Base-by-base conservation (phyloP, 2,797 vertebrate species). In the Coilia nasus region DNA sequence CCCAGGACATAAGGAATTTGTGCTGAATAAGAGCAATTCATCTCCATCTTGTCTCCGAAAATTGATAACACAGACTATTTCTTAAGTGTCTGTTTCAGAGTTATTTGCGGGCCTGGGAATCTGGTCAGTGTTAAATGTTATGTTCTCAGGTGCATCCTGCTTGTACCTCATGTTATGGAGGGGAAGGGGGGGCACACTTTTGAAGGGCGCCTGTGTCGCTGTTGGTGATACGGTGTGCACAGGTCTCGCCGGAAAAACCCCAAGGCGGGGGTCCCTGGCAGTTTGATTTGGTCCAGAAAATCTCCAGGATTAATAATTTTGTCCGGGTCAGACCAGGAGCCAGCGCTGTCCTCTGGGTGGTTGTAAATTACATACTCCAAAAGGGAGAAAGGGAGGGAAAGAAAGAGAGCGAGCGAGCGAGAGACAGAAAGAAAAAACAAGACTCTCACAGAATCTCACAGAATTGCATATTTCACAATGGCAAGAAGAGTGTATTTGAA, bases 231-330 rank as follows among this genome's bases (percentile, higher is more conserved):
- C 15, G 31, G 31, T 41, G 71, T 21, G 31, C 9, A 54, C 35
- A 21, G 28, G 28, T 31, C 64, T 71, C 64, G 15, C 25, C 31
- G 64, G 64, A 35, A 71, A 35, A 71, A 31, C 25, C 15, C 71
- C 35, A 6, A 41, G 17, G 71, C 35, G 19, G 35, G 35, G 71
- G 71, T 78, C 41, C 71, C 71, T 35, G 2, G 71, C 71, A 78
- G 71, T 78, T 78, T 78, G 71, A 78, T 44, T 78, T 78, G 71
- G 89, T 88, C 90, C 82, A 82, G 47, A 31, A 86, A 92, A 92
- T 93, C 90, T 92, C 88, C 87, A 90, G 89, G 92, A 93, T 92
- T 94, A 90, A 94, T 93, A 92, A 89, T 91, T 93, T 93, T 83
- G 84, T 91, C 89, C 89, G 90, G 93, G 92, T 87, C 87, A 54